phyloP scores from a whole-genome alignment of 2,888 invertebrate species.

The Athalia rosae region DNA sequence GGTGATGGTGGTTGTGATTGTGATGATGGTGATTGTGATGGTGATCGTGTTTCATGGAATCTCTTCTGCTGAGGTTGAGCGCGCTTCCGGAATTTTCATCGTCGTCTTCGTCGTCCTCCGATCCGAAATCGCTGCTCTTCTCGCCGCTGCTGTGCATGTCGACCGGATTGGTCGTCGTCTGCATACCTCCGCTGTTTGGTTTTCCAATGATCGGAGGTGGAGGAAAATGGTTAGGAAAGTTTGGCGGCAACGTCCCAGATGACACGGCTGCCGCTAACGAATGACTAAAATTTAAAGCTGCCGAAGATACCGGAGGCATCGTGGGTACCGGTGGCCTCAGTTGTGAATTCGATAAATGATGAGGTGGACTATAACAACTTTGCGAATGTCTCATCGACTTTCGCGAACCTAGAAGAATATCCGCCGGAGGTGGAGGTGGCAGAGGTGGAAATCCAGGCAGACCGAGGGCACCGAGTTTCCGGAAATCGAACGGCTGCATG shows the following conservation, averaged over 20 bases:
- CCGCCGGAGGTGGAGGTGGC: slow-evolving; percentile 64
- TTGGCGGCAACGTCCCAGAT: slow-evolving; percentile 67
- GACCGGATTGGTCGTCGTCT: slow-evolving; percentile 54
- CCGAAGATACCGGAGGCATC: slow-evolving; percentile 65
- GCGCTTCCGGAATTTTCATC: slow-evolving; percentile 80
- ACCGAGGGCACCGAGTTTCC: slow-evolving; percentile 82
- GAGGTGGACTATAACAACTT: slow-evolving; percentile 69
- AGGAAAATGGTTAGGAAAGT: slow-evolving; percentile 68
- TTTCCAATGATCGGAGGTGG: slow-evolving; percentile 66
- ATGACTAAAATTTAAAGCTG: slow-evolving; percentile 66
- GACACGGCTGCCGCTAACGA: slow-evolving; percentile 68
- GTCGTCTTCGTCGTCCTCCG: slow-evolving; percentile 78
- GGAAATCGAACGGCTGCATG: slow-evolving; percentile 96
- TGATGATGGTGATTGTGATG: slow-evolving; percentile 57
- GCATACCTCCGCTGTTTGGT: slow-evolving; percentile 57
- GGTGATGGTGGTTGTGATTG: slow-evolving; percentile 69
- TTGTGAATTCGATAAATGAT: slow-evolving; percentile 61
- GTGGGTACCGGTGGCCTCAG: slow-evolving; percentile 65
- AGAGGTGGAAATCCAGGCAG: slow-evolving; percentile 78
- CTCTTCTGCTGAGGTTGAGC: slow-evolving; percentile 79
- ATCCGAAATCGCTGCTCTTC: slow-evolving; percentile 75
- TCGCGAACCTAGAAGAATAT: slow-evolving; percentile 61
- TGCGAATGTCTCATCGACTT: slow-evolving; percentile 65
- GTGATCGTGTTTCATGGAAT: slow-evolving; percentile 59
- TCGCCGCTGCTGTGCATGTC: slow-evolving; percentile 70